Evolutionary conservation across 2,797 vertebrate genomes (phyloP).

Genomic region (Labeo calbasu): DNA sequence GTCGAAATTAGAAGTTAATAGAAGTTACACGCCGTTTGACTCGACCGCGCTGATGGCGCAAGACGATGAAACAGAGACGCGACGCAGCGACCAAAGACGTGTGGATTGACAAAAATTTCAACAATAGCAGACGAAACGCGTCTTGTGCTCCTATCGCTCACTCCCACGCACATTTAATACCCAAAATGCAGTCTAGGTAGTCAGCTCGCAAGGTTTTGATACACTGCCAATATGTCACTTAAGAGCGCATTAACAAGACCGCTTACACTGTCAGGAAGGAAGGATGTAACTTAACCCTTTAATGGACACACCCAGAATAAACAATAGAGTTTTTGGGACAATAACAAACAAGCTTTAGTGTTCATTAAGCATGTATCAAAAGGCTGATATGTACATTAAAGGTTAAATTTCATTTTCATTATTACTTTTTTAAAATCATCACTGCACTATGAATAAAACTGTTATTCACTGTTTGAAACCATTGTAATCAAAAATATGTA

Average conservation of each 20-base stretch:
- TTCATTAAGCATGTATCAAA: neutral
- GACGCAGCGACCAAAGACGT: conserved; percentile 4
- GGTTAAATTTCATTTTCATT: too few relatives aligned
- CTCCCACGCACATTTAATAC: conserved; percentile 41
- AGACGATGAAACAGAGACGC: neutral
- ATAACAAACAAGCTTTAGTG: neutral
- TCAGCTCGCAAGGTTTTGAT: conserved; percentile 3
- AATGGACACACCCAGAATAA: neutral
- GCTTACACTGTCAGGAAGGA: conserved; percentile 3
- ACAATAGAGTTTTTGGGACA: neutral
- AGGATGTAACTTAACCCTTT: conserved; percentile 34
- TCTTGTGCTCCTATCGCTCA: conserved; percentile 20
- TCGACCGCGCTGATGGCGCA: neutral
- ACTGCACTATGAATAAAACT: neutral
- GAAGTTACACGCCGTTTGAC: neutral
- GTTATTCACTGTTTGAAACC: neutral
- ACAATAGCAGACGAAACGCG: conserved; percentile 5
- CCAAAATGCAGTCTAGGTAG: conserved; percentile 2
- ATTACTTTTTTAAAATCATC: neutral
- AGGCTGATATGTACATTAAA: neutral
- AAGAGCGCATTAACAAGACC: conserved; percentile 22
- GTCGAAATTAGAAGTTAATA: neutral
- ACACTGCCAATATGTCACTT: conserved; percentile 21
- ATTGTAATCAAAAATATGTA: neutral
- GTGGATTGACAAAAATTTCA: neutral